Percentiles rank a stretch among this genome's conserved stretches.
These are phyloP conservation scores for Drosophila multiciliata DNA, from an alignment of 2,888 invertebrate genomes.

Conservation along the genomic window DNA sequence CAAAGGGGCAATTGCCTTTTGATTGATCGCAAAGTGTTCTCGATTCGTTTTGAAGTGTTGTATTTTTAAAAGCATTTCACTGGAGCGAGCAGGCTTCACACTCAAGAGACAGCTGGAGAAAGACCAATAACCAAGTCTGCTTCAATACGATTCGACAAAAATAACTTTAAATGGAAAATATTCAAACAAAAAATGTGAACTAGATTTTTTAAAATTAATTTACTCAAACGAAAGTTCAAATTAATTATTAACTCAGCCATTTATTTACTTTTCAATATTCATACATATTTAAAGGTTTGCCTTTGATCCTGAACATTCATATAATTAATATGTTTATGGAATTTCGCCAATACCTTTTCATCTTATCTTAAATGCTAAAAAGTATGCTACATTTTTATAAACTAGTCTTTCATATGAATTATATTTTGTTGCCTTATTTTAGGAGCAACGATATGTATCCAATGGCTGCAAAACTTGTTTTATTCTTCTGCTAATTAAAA, in stretches of 20 bases:
- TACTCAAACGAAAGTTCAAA: not conserved
- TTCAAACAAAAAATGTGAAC: not conserved
- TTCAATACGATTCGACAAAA: not conserved
- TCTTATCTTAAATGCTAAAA: not conserved
- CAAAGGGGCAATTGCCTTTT: constrained; percentile 52
- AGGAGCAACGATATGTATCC: not conserved
- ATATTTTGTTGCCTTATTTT: constrained; percentile 24
- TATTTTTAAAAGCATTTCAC: constrained; percentile 39
- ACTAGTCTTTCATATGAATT: not conserved
- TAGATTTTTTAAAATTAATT: not conserved
- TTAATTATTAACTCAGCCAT: not conserved
- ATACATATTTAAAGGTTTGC: not conserved
- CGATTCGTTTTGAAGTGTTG: constrained; percentile 47
- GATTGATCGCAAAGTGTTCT: constrained; percentile 68
- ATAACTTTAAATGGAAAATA: not conserved
- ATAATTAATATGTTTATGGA: not conserved
- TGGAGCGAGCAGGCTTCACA: constrained; percentile 6
- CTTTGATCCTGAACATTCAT: not conserved
- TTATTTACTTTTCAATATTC: not conserved
- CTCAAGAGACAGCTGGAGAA: constrained; percentile 23
- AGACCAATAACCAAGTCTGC: not conserved
- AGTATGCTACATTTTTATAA: constrained; percentile 10
- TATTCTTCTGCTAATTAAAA: not conserved
- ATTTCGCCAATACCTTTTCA: not conserved
- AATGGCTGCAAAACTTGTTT: constrained; percentile 1